phyloP scores from a whole-genome alignment of 2,797 vertebrate genomes.

The Ctenopoma kingsleyae region DNA sequence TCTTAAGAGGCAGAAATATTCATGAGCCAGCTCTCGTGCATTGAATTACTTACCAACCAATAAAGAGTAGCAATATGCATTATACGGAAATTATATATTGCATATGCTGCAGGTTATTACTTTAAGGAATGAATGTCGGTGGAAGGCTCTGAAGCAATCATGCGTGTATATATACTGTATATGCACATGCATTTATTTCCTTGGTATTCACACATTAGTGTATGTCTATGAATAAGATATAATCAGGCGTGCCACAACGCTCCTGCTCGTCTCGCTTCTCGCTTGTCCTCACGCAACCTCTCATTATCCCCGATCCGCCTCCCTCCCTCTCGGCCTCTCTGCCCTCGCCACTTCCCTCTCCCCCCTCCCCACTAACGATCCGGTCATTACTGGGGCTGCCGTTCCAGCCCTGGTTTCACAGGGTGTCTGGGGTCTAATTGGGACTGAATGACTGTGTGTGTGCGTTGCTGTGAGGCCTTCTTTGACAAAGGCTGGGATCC shows the following conservation, averaged over 20 bases:
- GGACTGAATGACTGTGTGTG: constrained; percentile 51
- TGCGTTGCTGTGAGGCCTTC: constrained; percentile 44
- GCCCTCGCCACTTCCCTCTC: constrained; percentile 27
- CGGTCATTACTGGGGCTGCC: constrained; percentile 56
- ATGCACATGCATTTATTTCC: not conserved
- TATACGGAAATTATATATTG: not conserved
- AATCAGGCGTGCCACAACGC: constrained; percentile 30
- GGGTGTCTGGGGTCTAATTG: constrained; percentile 67
- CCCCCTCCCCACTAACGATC: constrained; percentile 51
- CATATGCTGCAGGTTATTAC: constrained; percentile 23
- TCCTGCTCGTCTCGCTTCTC: constrained; percentile 20
- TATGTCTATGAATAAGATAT: constrained; percentile 37
- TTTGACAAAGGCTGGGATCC: constrained; percentile 27
- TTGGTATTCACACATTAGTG: constrained; percentile 8
- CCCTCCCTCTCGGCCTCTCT: constrained; percentile 25
- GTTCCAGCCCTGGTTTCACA: constrained; percentile 55
- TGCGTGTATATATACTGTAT: not conserved
- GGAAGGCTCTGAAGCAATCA: not conserved
- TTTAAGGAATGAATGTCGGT: constrained; percentile 4
- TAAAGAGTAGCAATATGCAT: constrained; percentile 4
- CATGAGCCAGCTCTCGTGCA: not conserved
- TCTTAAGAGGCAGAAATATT: constrained; percentile 9
- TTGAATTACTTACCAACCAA: not conserved
- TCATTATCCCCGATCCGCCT: constrained; percentile 57
- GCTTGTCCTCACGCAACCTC: constrained; percentile 59